Base-by-base conservation (phyloP, 2,888 invertebrate species). In the Euplagia quadripunctaria region DNA sequence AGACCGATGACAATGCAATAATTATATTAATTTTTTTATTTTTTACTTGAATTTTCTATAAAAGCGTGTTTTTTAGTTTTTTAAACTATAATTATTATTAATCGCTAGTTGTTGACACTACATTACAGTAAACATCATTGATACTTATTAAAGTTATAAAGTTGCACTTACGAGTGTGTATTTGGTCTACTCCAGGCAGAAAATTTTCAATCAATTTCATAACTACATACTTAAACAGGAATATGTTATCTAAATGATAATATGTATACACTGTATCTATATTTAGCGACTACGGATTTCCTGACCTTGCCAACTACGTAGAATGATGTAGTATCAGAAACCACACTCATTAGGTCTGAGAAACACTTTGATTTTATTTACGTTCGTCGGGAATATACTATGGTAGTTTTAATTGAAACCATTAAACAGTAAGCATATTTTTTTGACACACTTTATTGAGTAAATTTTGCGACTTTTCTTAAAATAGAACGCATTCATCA, bases 301-400 rank as follows among this genome's bases (percentile, higher is more conserved):
- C 85, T 87, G 84, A 82, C 88, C 89, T 89, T 88, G 85, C 67
- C 72, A 71, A 71, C 74, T 61, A 55, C 69, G 46, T 46, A 49
- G 69, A 69, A 71, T 84, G 82, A 79, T 78, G 78, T 81, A 77
- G 80, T 75, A 82, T 78, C 70, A 43, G 79, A 76, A 83, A 82
- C 83, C 58, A 82, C 81, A 82, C 79, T 79, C 73, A 80, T 85
- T 80, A 81, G 68, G 77, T 68, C 72, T 75, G 68, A 72, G 75
- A 79, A 77, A 71, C 83, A 82, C 88, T 88, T 87, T 88, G 88
- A 88, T 84, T 84, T 84, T 77, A 69, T 82, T 87, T 79, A 87
- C 85, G 82, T 73, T 71, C 66, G 58, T 71, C 76, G 64, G 76
- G 82, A 86, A 88, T 90, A 87, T 81, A 86, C 79, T 79, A 70